A percentile compares a stretch with the other conserved stretches of the same genome.
These are phyloP conservation scores for Cotesia typhae DNA, from an alignment of 1,140 invertebrate species.

Conservation along the genomic window DNA sequence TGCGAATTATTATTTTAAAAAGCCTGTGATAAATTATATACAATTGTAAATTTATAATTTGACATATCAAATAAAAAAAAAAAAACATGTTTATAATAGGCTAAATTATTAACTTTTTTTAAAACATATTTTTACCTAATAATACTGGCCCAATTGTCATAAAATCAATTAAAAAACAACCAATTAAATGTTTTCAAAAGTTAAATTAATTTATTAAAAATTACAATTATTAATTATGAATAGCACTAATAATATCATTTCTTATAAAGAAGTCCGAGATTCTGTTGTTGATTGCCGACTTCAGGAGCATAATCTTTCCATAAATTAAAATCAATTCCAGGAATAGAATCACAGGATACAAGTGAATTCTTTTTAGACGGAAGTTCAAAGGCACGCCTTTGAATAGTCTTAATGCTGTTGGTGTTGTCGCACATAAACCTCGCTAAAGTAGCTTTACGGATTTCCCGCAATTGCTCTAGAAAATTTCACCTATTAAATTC, in stretches of 20 bases:
- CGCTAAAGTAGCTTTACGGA: slow-evolving; percentile 83
- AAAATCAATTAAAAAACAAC: too few species aligned
- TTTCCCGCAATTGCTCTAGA: slow-evolving; percentile 83
- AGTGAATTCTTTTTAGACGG: slow-evolving; percentile 73
- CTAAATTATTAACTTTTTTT: too few species aligned
- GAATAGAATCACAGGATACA: slow-evolving; percentile 71
- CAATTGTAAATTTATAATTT: too few species aligned
- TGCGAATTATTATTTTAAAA: too few species aligned
- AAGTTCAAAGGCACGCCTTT: slow-evolving; percentile 72
- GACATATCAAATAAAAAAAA: too few species aligned
- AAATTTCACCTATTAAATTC: slow-evolving; percentile 16
- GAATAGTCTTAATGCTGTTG: slow-evolving; percentile 78
- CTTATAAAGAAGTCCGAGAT: slow-evolving; percentile 29
- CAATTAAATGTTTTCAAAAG: too few species aligned
- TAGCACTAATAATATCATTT: slow-evolving; percentile 27
- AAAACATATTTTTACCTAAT: too few species aligned
- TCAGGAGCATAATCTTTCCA: slow-evolving; percentile 68
- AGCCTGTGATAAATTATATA: too few species aligned
- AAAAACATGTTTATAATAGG: too few species aligned
- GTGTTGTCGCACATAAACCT: slow-evolving; percentile 89
- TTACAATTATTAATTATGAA: too few species aligned
- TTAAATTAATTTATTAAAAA: too few species aligned
- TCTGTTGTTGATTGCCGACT: slow-evolving; percentile 17
- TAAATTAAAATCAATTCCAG: slow-evolving; percentile 71
- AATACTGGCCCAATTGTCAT: too few species aligned